Conservation (phyloP, 1,140 invertebrate genomes). For the Polyergus mexicanus region DNA sequence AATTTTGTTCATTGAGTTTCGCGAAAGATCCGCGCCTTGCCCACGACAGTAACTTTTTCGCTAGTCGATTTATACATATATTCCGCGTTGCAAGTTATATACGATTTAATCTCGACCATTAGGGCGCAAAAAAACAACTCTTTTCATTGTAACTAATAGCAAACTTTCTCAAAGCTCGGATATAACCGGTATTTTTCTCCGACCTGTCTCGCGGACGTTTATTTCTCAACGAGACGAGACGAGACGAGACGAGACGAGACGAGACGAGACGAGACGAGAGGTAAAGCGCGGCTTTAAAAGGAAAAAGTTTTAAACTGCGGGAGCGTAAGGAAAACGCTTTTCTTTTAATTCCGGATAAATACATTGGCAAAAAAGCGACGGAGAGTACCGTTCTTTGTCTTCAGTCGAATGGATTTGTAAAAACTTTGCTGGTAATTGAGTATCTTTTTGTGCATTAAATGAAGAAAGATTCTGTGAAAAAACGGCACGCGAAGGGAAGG, state of each 20-base stretch:
- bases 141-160: constrained; percentile 67
- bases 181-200: constrained; percentile 71
- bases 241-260: too few species aligned
- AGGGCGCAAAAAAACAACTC: constrained; percentile 70
- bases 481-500: constrained; percentile 1
- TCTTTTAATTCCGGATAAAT: constrained; percentile 78
- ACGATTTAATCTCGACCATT: constrained; percentile 65
- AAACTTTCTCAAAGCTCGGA: constrained; percentile 72
- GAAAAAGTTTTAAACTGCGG: constrained; percentile 77
- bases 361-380: constrained; percentile 62
- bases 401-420: constrained; percentile 67
- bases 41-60: not conserved
- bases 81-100: constrained; percentile 17
- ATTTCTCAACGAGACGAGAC: constrained; percentile 61
- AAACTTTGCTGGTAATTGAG: constrained; percentile 76
- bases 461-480: constrained; percentile 63
- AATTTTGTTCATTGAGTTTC: constrained; percentile 54
- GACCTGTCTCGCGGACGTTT: constrained; percentile 62
- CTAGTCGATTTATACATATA: constrained; percentile 51
- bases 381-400: constrained; percentile 70
- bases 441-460: constrained; percentile 68
- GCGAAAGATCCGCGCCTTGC: not conserved
- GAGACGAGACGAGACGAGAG: constrained; percentile 5
- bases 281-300: constrained; percentile 65
- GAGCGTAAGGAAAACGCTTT: constrained; percentile 77